These are phyloP conservation scores for Apus apus DNA, from an alignment of 2,113 vertebrate species.

Conservation along the genomic window DNA sequence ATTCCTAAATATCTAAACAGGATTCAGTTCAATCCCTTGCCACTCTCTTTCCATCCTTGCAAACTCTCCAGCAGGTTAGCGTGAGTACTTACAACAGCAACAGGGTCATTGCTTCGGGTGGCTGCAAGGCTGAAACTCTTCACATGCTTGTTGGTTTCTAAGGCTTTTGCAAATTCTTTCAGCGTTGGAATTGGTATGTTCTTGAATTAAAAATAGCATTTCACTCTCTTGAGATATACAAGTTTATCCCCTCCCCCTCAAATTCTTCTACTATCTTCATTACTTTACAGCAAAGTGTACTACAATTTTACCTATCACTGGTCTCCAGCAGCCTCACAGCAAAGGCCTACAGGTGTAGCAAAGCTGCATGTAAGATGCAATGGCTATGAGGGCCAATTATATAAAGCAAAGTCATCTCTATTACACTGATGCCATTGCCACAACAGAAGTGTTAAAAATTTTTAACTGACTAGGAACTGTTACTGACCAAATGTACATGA, in stretches of 20 bases:
- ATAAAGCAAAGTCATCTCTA: not conserved
- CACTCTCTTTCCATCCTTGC: not conserved
- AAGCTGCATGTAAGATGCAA: not conserved
- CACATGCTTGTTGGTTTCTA: conserved; percentile 91
- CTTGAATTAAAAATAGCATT: conserved; percentile 77
- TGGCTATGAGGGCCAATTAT: not conserved
- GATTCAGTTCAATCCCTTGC: not conserved
- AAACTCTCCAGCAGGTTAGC: fast-evolving
- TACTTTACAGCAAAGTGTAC: not conserved
- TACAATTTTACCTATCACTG: not conserved
- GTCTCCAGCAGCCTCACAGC: not conserved
- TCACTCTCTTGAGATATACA: not conserved
- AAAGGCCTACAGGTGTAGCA: not conserved
- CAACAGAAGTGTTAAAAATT: not conserved
- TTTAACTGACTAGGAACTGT: not conserved
- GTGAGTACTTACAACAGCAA: conserved; percentile 86
- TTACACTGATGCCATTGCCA: not conserved
- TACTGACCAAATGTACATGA: not conserved
- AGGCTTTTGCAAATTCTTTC: conserved; percentile 94
- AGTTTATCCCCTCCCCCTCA: not conserved
- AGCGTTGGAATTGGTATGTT: conserved; percentile 96
- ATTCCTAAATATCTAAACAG: not conserved
- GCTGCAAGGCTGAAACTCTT: conserved; percentile 93
- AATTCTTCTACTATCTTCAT: not conserved
- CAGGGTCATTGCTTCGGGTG: conserved; percentile 94